A percentile compares a stretch with the other conserved stretches of the same genome.
Conservation (phyloP, 2,888 invertebrate genomes). For the Yponomeuta cagnagella region DNA sequence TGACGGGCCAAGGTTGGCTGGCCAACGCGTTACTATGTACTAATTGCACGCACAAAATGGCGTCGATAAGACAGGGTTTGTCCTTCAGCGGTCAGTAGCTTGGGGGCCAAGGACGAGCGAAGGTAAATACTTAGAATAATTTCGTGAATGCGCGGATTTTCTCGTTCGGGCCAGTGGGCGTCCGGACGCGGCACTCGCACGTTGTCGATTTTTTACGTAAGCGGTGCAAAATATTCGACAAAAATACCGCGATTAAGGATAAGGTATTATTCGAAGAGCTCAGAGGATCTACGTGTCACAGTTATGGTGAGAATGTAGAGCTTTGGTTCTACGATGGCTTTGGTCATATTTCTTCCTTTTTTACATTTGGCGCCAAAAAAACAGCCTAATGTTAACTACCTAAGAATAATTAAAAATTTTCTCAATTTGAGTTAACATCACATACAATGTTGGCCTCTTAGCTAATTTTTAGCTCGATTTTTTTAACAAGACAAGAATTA, state of each 20-base stretch:
- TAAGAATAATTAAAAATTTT: no score
- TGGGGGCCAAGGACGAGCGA: conserved; percentile 52
- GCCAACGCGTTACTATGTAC: conserved; percentile 32
- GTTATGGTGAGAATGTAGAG: conserved; percentile 49
- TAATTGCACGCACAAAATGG: conserved; percentile 58
- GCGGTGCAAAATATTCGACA: conserved; percentile 24
- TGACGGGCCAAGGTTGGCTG: background rate
- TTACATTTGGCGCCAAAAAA: background rate
- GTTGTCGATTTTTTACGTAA: conserved; percentile 24
- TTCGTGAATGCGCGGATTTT: conserved; percentile 23
- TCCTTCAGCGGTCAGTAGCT: conserved; percentile 66
- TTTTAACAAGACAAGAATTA: background rate
- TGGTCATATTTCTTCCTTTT: background rate
- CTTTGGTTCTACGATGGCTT: background rate
- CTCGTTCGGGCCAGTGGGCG: conserved; percentile 54
- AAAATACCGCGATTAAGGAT: conserved; percentile 63
- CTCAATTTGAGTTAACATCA: no score
- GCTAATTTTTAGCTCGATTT: no score
- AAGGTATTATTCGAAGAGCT: conserved; percentile 53
- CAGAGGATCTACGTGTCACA: conserved; percentile 54
- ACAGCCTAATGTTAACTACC: no score
- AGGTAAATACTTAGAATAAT: conserved; percentile 19
- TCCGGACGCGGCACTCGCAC: conserved; percentile 39
- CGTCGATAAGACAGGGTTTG: conserved; percentile 41
- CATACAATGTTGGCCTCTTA: no score